Base-by-base conservation (phyloP, 2,888 invertebrate genomes). In the Chromoteleia sp. region DNA sequence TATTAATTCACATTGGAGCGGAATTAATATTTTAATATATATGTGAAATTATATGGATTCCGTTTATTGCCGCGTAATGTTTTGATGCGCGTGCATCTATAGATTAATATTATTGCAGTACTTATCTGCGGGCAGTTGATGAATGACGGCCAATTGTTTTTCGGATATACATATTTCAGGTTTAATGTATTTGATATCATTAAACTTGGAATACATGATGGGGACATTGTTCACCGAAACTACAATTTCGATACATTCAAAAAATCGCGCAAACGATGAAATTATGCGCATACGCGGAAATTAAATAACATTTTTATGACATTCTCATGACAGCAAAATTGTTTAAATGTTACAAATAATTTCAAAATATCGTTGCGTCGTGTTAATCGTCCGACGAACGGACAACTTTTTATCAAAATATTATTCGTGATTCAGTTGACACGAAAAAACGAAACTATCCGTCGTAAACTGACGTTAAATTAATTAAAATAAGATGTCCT, bases 61-160 rank as follows among this genome's bases (percentile, higher is more conserved):
- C 56, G 65, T 74, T 74, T 65, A 65, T 74, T 48, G 74, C 48
- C 17, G 65, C 65, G 19, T 59, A 45, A 74, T 65, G 48, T 74
- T 74, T 74, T 74, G 45, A 74, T 74, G 43, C 14, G 33, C 54
- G 36, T 15, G 43, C 33, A 50, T 52, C n/a, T 43, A 33, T 73
- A 25, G 61, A 73, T 73, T 73, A 73, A 63, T 45, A 41, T 74
- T 74, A 74, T 63, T 63, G 56, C 74, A 54, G 63, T 56, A 74
- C 63, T 74, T 74, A 63, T 36, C 45, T 45, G 54, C 45, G 63
- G 63, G 63, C 50, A 56, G 63, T 63, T 74, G 63, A 74, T 74
- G 74, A 74, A 74, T 63, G 43, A 63, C 54, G 52, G 25, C 41
- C 54, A 63, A 74, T 74, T 74, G 45, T 74, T 74, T 54, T 74